These are phyloP conservation scores for Pseudachorutes palmiensis DNA, from an alignment of 1,140 invertebrate genomes.

Conservation along the genomic window DNA sequence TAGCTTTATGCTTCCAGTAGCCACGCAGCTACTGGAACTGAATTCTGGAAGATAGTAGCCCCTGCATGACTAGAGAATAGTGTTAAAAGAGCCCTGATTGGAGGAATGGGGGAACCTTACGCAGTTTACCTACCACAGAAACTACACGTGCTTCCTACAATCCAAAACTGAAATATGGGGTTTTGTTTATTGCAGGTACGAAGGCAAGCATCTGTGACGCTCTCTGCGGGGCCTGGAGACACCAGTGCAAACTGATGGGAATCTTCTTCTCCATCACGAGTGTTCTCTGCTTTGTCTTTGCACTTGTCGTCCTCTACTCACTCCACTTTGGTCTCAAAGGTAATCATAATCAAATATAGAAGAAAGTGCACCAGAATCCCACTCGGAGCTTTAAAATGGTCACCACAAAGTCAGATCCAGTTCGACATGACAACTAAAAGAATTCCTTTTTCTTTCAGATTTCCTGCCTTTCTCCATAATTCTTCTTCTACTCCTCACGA, in stretches of 20 bases:
- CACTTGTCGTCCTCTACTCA: constrained; percentile 36
- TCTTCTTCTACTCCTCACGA: constrained; percentile 35
- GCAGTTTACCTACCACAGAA: too few species aligned
- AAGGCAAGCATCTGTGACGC: constrained; percentile 32
- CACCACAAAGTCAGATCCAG: too few species aligned
- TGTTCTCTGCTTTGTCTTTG: constrained; percentile 37
- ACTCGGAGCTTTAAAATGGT: too few species aligned
- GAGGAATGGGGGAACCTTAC: too few species aligned
- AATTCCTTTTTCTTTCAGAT: constrained; percentile 38
- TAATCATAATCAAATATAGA: constrained; percentile 20
- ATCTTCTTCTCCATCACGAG: constrained; percentile 38
- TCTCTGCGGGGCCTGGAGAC: constrained; percentile 36
- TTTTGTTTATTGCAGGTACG: constrained; percentile 16
- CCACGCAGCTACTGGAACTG: too few species aligned
- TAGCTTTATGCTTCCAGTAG: too few species aligned
- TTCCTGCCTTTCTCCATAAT: constrained; percentile 38
- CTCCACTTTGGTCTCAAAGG: constrained; percentile 37
- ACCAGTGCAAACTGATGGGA: constrained; percentile 39
- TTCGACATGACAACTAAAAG: too few species aligned
- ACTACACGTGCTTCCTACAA: background rate
- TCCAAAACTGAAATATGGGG: constrained; percentile 3
- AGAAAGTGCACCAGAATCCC: too few species aligned
- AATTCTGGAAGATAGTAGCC: too few species aligned
- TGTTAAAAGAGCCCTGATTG: background rate
- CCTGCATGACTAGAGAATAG: too few species aligned